Conservation (phyloP, 1,140 invertebrate genomes). For the Homalodisca vitripennis region DNA sequence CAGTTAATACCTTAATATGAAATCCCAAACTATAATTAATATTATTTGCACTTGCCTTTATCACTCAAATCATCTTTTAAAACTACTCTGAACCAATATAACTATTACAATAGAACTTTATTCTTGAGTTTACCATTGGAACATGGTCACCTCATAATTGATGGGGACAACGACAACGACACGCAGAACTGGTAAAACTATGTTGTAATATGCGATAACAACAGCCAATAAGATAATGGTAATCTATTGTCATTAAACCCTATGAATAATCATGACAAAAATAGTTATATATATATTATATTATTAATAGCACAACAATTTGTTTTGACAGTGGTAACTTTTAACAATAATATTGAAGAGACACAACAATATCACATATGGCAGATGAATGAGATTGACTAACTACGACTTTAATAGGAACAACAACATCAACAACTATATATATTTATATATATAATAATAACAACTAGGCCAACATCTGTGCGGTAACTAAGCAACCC, state of each 20-base stretch:
- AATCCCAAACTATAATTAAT: too few species aligned
- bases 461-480: conserved; percentile 23
- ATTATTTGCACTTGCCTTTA: too few species aligned
- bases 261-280: conserved; percentile 26
- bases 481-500: conserved; percentile 23
- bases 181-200: conserved; percentile 21
- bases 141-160: neutral
- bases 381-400: conserved; percentile 36
- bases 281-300: conserved; percentile 29
- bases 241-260: conserved; percentile 27
- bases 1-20: too few species aligned
- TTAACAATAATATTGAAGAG: conserved; percentile 29
- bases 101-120: too few species aligned
- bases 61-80: too few species aligned
- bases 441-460: conserved; percentile 17
- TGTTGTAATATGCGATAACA: conserved; percentile 6
- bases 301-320: conserved; percentile 32
- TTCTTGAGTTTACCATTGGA: too few species aligned
- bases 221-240: conserved; percentile 16
- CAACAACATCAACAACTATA: conserved; percentile 31
- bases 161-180: conserved; percentile 17
- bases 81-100: too few species aligned
- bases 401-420: conserved; percentile 28
- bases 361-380: conserved; percentile 38
- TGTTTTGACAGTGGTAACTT: conserved; percentile 37